phyloP scores from a whole-genome alignment of 2,797 vertebrate species.

The Acridotheres tristis region DNA sequence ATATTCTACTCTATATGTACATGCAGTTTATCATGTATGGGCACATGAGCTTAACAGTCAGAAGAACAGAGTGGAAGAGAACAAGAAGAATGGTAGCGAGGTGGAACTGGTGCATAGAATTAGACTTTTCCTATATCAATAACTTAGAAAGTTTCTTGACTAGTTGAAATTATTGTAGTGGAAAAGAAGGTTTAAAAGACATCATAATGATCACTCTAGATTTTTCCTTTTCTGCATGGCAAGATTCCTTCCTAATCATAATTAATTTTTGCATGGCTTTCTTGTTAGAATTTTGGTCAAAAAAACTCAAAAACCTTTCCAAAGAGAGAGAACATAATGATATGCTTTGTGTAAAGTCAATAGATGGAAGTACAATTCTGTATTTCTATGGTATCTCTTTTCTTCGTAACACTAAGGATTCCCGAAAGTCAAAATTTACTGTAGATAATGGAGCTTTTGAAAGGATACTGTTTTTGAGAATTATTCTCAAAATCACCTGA shows the following conservation, averaged over 20 bases:
- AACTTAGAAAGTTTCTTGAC: background rate
- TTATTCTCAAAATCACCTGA: background rate
- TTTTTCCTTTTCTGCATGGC: background rate
- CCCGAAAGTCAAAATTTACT: background rate
- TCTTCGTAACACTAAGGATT: background rate
- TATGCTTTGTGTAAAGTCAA: background rate
- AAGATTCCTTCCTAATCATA: background rate
- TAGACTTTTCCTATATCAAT: background rate
- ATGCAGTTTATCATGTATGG: background rate
- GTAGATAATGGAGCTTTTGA: background rate
- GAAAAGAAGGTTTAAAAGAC: background rate
- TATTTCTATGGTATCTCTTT: background rate
- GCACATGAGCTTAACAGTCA: background rate
- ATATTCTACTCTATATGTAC: background rate
- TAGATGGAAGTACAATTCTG: background rate
- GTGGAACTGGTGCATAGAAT: background rate
- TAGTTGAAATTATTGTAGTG: background rate
- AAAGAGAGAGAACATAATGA: background rate
- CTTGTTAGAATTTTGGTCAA: background rate
- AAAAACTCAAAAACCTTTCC: background rate
- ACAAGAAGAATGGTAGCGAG: background rate
- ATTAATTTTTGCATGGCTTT: background rate
- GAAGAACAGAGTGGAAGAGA: background rate
- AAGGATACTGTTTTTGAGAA: background rate
- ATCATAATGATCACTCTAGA: background rate